Base-by-base conservation (phyloP, 2,888 invertebrate species). In the Clunio marinus region DNA sequence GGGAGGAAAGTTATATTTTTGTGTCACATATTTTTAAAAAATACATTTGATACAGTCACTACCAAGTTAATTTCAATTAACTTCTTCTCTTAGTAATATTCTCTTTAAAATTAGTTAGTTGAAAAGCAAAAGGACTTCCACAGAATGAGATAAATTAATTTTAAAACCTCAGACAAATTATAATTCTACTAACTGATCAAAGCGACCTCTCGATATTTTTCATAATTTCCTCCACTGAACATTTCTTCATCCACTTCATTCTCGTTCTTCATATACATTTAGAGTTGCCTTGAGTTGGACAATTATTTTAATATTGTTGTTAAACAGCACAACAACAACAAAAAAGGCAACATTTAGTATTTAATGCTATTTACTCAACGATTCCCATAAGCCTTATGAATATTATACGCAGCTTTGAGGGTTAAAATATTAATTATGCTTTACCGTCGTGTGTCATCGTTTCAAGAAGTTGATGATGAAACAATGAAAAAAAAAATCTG, bases 301-400 rank as follows among this genome's bases (percentile, higher is more conserved):
- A 41, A 63, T 63, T 41, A 41, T 41, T 24, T 37, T 41, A 63
- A 63, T 41, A 41, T 41, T 63, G 63, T 45, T 63, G 63, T 27
- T 63, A 63, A 63, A 41, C 37, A 45, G 4, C 15, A 37, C 41
- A 41, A 37, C 41, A 17, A 62, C 17, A 35, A 62, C 28, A 27
- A 22, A 45, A 45, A 45, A 15, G n/a, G 45, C 45, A 45, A 15
- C 15, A 15, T 15, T 15, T 45, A 45, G n/a, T 15, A 15, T 45
- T 45, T 15, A 7, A 45, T 45, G 45, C n/a, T 45, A 45, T 45
- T 45, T 7, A 45, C n/a, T 45, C 15, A 10, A 45, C n/a, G 8
- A 10, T 45, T 45, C 15, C 15, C 15, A 45, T 45, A 15, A 10
- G 5, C 45, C 45, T 10, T n/a, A n/a, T n/a, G n/a, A n/a, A n/a